Percentiles rank a stretch among this genome's conserved stretches.
These are phyloP conservation scores for Rousettus leschenaultii DNA, from an alignment of 2,113 vertebrate genomes.

Conservation along the genomic window DNA sequence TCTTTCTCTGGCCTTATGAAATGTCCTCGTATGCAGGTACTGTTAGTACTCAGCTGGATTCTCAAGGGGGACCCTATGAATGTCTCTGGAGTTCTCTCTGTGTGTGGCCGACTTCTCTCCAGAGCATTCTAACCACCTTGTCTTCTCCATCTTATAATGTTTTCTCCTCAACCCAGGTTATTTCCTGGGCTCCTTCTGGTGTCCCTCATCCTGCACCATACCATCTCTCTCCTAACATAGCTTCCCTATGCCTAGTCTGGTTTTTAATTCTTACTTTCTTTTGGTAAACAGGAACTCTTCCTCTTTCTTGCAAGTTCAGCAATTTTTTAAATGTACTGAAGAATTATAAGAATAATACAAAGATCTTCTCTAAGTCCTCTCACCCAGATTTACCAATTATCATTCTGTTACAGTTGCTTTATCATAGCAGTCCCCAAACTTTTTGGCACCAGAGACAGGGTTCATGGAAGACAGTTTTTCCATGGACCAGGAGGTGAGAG, in stretches of 20 bases:
- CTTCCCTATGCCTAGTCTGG: not conserved
- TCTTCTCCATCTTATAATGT: not conserved
- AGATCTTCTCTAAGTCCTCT: not conserved
- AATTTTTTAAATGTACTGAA: not conserved
- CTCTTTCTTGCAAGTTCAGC: not conserved
- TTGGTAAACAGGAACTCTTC: not conserved
- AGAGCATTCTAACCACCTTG: not conserved
- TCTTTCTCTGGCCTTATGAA: not conserved
- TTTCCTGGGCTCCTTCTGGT: not conserved
- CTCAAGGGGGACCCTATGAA: not conserved
- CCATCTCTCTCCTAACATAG: not conserved
- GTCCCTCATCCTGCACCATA: not conserved
- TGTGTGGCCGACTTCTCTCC: not conserved
- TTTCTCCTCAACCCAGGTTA: not conserved
- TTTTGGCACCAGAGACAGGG: no score
- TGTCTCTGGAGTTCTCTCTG: not conserved
- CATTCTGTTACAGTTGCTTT: not conserved
- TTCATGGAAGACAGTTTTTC: no score
- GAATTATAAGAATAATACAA: not conserved
- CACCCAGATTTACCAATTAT: not conserved
- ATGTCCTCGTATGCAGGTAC: not conserved
- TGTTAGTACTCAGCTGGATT: not conserved
- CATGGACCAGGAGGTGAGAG: no score
- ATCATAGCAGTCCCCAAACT: not conserved
- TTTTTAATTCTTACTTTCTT: not conserved